Percentiles rank a stretch among this genome's conserved stretches.
Conservation (phyloP, 2,888 invertebrate genomes). For the Agriopis aurantiaria region DNA sequence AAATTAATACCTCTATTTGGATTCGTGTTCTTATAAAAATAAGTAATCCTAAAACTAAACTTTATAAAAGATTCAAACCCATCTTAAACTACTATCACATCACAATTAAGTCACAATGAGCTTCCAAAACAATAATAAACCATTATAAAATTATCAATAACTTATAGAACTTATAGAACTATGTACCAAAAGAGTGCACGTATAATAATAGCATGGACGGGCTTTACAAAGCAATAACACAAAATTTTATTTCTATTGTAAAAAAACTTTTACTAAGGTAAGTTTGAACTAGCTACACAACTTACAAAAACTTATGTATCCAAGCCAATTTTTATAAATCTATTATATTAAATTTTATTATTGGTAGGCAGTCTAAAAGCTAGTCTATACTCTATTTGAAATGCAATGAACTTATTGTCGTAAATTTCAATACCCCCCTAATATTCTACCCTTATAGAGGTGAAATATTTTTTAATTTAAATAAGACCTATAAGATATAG, state of each 20-base stretch:
- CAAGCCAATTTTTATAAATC: too few relatives aligned
- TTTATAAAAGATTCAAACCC: constrained; percentile 1
- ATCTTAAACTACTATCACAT: neutral
- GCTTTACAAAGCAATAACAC: neutral
- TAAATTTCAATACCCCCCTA: too few relatives aligned
- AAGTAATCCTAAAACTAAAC: constrained; percentile 1
- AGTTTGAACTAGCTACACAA: neutral
- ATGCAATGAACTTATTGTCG: too few relatives aligned
- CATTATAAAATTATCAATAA: neutral
- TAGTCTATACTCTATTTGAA: too few relatives aligned
- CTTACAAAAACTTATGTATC: neutral
- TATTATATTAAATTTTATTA: too few relatives aligned
- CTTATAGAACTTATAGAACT: neutral
- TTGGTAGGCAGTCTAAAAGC: too few relatives aligned
- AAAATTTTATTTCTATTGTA: neutral
- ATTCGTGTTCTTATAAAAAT: neutral
- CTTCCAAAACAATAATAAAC: constrained; percentile 5
- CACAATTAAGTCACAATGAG: constrained; percentile 22
- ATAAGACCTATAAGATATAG: too few relatives aligned
- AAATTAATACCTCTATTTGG: too few relatives aligned
- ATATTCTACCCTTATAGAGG: too few relatives aligned
- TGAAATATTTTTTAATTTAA: too few relatives aligned
- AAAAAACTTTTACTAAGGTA: neutral
- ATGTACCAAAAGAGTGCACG: neutral
- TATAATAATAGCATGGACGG: neutral